Evolutionary conservation across 2,888 invertebrate genomes (phyloP), one percentile per base, ranked within the genome.

Genomic region (Epirrhoe alternata): DNA sequence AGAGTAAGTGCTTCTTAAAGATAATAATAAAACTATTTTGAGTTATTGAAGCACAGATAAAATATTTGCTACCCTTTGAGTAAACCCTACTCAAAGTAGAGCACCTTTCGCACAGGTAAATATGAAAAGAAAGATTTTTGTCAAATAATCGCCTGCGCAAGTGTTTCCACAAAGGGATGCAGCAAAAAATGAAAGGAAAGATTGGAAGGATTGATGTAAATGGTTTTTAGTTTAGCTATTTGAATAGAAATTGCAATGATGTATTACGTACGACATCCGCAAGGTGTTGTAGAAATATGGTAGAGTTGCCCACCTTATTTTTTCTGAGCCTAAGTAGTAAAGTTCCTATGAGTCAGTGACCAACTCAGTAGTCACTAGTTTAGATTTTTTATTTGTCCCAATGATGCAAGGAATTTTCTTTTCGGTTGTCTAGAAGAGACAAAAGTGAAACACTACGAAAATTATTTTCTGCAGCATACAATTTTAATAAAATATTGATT

Each of bases 61-160:
- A 57, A 49, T 49, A 49, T 33, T 49, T 14, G 42, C 17, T 51
- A 42, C 38, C 50, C 7, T 16, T 33, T 38, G 59, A 57, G 24
- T 57, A 31, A 75, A 84, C 85, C 87, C 64, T 58, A 61, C 61
- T 63, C 59, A 82, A 70, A 59, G 49, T 78, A 74, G 77, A 81
- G 74, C 85, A 88, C 84, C 86, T 87, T 88, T 47, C 17, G 50
- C 57, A 69, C 81, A 84, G 80, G 84, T 85, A 85, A 84, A 82
- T 76, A 85, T 85, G 84, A 79, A 76, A 68, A 77, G 81, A 85
- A 84, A 86, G 81, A 81, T 85, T 83, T 84, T 89, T 83, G 88
- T 82, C 87, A 86, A 89, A 89, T 87, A 88, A 86, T 86, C 87
- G 83, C 76, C 81, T 83, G 77, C 86, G 88, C 89, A 90, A 90